These are phyloP conservation scores for Phenacoccus solenopsis DNA, from an alignment of 1,140 invertebrate species.

Conservation along the genomic window DNA sequence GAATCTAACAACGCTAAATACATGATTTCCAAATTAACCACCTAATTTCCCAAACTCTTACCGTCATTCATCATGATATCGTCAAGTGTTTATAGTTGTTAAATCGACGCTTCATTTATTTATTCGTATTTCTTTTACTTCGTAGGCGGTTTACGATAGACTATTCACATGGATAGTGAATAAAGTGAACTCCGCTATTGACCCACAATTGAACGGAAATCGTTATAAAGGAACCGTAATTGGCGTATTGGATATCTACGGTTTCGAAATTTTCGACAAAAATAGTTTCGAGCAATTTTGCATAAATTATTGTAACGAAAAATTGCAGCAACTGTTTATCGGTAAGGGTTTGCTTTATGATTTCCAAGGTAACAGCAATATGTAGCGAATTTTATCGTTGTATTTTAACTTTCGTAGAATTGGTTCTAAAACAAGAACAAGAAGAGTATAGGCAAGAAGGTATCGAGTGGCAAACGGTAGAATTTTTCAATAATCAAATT, in stretches of 20 bases:
- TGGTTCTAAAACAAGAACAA: slow-evolving; percentile 91
- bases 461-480: slow-evolving; percentile 78
- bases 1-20: too few relatives aligned
- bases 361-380: neutral
- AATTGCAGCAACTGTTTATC: slow-evolving; percentile 91
- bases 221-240: slow-evolving; percentile 62
- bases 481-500: slow-evolving; percentile 88
- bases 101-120: too few relatives aligned
- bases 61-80: too few relatives aligned
- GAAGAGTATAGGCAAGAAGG: slow-evolving; percentile 88
- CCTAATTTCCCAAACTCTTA: too few relatives aligned
- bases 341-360: slow-evolving; percentile 43
- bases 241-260: slow-evolving; percentile 92
- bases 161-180: slow-evolving; percentile 87
- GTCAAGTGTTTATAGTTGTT: too few relatives aligned
- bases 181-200: slow-evolving; percentile 73
- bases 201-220: slow-evolving; percentile 32
- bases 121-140: slow-evolving; percentile 26
- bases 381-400: neutral
- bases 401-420: slow-evolving; percentile 42
- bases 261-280: slow-evolving; percentile 91
- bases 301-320: slow-evolving; percentile 96
- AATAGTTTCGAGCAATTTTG: slow-evolving; percentile 95
- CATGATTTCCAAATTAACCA: too few relatives aligned
- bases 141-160: slow-evolving; percentile 75